A percentile compares a stretch with the other conserved stretches of the same genome.
These are phyloP conservation scores for Trematocara macrostoma DNA, from an alignment of 2,113 vertebrate genomes.

Conservation along the genomic window DNA sequence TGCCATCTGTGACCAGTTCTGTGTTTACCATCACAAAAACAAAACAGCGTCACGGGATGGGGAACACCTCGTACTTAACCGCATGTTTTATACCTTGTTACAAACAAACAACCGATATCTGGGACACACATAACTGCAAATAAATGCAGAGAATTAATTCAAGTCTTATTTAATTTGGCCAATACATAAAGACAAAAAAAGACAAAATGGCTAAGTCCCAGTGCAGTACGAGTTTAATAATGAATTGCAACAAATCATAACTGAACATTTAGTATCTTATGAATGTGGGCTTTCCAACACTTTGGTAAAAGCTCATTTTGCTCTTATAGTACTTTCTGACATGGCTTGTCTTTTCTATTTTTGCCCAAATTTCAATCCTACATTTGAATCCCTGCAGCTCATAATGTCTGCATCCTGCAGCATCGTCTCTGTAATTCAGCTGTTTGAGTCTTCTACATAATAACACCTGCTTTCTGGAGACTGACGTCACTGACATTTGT, in stretches of 20 bases:
- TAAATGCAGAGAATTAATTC: not conserved
- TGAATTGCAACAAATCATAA: not conserved
- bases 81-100: not conserved
- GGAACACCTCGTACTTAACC: not conserved
- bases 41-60: conserved; percentile 1
- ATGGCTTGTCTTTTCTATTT: not conserved
- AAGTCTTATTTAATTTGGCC: not conserved
- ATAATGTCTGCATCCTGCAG: not conserved
- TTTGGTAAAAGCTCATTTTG: not conserved
- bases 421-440: not conserved
- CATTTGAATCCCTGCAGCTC: not conserved
- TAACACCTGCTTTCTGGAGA: not conserved
- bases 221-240: not conserved
- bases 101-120: not conserved
- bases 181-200: not conserved
- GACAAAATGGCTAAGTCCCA: not conserved
- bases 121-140: not conserved
- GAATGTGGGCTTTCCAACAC: not conserved
- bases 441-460: not conserved
- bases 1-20: conserved; percentile 36
- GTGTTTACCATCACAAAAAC: conserved; percentile 10
- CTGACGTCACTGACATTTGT: not conserved
- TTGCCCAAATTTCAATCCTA: not conserved
- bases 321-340: not conserved
- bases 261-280: not conserved